These are phyloP conservation scores for Artibeus jamaicensis DNA, from an alignment of 2,797 vertebrate species.

Conservation along the genomic window DNA sequence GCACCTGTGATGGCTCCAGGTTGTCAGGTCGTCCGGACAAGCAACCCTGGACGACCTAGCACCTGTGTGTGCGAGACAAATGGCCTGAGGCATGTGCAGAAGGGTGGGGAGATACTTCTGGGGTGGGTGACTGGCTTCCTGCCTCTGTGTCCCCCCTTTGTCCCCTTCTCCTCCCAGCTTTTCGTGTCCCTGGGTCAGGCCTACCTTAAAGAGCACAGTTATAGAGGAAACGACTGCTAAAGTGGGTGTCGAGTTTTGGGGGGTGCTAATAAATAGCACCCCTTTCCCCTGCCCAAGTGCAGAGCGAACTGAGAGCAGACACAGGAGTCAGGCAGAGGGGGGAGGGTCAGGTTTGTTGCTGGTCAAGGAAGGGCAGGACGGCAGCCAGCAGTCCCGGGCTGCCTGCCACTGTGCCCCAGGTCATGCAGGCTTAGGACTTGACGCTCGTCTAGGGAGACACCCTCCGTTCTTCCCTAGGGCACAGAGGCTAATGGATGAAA, in stretches of 20 bases:
- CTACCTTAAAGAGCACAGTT: not conserved
- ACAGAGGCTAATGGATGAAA: not conserved
- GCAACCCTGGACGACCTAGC: not conserved
- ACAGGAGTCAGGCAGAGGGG: not conserved
- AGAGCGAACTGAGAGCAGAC: not conserved
- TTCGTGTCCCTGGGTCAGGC: not conserved
- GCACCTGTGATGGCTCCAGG: not conserved
- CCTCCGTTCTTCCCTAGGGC: not conserved
- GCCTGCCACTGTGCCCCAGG: not conserved
- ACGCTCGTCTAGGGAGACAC: not conserved
- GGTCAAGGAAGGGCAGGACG: not conserved
- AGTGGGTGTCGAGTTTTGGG: not conserved
- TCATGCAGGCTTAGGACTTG: fast-evolving
- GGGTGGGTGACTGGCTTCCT: not conserved
- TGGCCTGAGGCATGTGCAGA: fast-evolving
- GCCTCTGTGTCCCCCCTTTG: not conserved
- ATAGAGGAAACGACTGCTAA: not conserved
- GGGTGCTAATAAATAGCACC: not conserved
- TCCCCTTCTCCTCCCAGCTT: not conserved
- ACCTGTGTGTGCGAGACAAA: fast-evolving
- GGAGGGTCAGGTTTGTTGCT: not conserved
- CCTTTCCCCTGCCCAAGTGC: not conserved
- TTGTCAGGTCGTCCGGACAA: not conserved
- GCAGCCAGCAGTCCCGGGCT: fast-evolving
- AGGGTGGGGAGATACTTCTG: not conserved